Percentiles rank a stretch among this genome's conserved stretches.
These are phyloP conservation scores for Oxycera nigricornis DNA, from an alignment of 2,888 invertebrate genomes.

Conservation along the genomic window DNA sequence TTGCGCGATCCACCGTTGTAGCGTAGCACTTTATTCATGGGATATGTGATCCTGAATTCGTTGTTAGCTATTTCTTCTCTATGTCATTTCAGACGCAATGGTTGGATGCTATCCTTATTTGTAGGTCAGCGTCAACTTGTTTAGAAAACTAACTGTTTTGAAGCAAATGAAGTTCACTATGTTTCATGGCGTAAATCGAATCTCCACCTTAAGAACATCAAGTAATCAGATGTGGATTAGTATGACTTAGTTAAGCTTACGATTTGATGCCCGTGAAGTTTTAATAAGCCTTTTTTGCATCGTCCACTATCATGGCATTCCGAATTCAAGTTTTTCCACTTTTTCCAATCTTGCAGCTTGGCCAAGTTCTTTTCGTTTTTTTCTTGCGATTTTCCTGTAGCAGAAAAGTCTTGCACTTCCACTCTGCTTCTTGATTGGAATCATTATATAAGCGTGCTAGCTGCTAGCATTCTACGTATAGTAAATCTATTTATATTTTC, in stretches of 20 bases:
- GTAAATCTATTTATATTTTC: background rate
- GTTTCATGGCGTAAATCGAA: background rate
- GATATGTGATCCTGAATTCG: background rate
- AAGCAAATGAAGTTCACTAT: background rate
- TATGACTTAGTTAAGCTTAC: background rate
- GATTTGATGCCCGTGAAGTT: constrained; percentile 36
- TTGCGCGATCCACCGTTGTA: no score
- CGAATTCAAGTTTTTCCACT: constrained; percentile 31
- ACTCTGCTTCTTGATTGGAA: background rate
- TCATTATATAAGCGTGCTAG: background rate
- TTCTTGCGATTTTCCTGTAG: background rate
- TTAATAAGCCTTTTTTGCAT: constrained; percentile 4
- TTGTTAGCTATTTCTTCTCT: background rate
- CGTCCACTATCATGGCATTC: constrained; percentile 21
- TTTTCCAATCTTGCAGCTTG: constrained; percentile 1
- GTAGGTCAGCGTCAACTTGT: no score
- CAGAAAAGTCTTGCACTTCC: background rate
- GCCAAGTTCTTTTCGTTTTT: background rate
- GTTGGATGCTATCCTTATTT: background rate
- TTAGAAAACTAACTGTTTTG: no score
- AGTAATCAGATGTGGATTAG: constrained; percentile 4
- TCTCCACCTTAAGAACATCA: background rate
- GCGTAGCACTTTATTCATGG: no score
- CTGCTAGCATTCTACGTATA: background rate
- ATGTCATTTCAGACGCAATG: background rate